Conservation (phyloP, 1,140 invertebrate species). For the Dryas iulia region DNA sequence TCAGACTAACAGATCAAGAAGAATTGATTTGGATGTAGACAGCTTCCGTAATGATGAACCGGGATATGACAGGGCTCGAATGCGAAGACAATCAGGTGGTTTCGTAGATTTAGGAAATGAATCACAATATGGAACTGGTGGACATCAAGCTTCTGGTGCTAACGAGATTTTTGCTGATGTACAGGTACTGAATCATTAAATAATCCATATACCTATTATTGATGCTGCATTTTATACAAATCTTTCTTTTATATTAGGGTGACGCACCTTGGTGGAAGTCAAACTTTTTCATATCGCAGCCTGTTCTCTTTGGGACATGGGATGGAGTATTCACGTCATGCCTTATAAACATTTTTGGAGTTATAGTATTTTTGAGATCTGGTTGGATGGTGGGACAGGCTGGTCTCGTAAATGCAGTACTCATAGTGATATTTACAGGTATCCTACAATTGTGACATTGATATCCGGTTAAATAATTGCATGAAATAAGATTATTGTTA, state of each 20-base stretch:
- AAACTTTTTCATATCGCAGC: conserved; percentile 95
- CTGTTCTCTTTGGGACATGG: conserved; percentile 97
- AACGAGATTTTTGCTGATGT: conserved; percentile 95
- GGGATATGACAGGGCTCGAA: conserved; percentile 64
- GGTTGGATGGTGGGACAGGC: conserved; percentile 98
- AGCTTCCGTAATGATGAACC: conserved; percentile 69
- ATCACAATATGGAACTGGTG: conserved; percentile 87
- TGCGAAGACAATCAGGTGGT: conserved; percentile 81
- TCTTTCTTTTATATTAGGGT: conserved; percentile 78
- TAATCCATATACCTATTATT: not conserved
- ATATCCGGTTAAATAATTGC: not conserved
- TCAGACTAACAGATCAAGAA: conserved; percentile 54
- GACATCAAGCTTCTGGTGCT: conserved; percentile 89
- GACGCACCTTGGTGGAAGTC: conserved; percentile 94
- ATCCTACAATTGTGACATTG: conserved; percentile 14
- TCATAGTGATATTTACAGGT: conserved; percentile 94
- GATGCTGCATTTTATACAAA: not conserved
- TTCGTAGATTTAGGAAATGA: conserved; percentile 87
- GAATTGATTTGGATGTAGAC: conserved; percentile 66
- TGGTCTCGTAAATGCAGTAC: conserved; percentile 92
- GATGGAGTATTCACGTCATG: conserved; percentile 97
- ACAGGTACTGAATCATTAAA: conserved; percentile 79
- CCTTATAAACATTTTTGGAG: conserved; percentile 98
- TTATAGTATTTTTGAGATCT: conserved; percentile 96
- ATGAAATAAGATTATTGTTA: not conserved